Evolutionary conservation across 2,797 vertebrate species (phyloP).

Genomic region (Merluccius polli): DNA sequence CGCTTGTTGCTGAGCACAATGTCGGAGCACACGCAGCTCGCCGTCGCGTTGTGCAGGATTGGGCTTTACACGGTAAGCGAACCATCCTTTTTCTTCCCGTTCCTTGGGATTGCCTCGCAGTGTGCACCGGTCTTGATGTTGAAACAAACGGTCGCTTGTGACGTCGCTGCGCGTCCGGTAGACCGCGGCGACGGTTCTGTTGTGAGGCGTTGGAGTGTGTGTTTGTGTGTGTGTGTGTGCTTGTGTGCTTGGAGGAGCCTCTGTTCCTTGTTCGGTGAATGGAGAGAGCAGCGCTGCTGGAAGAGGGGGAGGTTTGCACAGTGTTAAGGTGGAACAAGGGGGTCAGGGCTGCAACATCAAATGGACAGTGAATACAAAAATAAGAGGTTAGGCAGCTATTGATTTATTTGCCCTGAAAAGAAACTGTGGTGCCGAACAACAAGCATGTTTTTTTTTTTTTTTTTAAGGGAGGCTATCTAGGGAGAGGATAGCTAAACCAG

Average conservation of each 20-base stretch:
- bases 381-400: not conserved
- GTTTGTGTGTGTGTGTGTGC: not conserved
- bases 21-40: conserved; percentile 91
- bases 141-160: not conserved
- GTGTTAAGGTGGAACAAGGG: not conserved
- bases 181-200: too few relatives aligned
- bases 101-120: not conserved
- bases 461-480: not conserved
- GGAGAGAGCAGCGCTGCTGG: not conserved
- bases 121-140: not conserved
- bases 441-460: not conserved
- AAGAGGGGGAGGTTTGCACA: not conserved
- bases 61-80: conserved; percentile 87
- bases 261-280: not conserved
- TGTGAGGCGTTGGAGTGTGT: not conserved
- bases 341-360: not conserved
- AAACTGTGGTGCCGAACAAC: not conserved
- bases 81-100: not conserved
- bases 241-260: not conserved
- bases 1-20: conserved; percentile 76
- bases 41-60: conserved; percentile 88
- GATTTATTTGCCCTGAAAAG: not conserved
- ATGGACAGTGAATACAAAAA: not conserved
- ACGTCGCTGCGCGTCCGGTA: not conserved
- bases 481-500: not conserved